Base-by-base conservation (phyloP, 1,140 invertebrate genomes). In the Chelonus insularis region DNA sequence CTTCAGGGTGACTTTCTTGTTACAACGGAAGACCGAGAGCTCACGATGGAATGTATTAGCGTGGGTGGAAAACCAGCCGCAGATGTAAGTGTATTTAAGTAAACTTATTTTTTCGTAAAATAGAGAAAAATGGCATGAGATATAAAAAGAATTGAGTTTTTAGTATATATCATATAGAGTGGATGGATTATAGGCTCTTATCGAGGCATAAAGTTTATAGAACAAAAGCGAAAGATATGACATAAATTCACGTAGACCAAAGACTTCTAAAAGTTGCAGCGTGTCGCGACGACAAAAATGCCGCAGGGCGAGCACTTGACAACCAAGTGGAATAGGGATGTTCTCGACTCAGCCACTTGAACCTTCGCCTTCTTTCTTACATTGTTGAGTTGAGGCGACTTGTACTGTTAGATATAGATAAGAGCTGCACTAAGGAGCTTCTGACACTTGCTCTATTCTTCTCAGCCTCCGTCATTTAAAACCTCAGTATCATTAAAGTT, bases 41-140 rank as follows among this genome's bases (percentile, higher is more conserved):
- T 95, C 48, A 91, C 94, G 76, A 83, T 98, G 70, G 93, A 95
- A 69, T 97, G 95, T 78, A 86, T 93, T 25, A 95, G 94, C 61
- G 82, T 88, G 58, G 93, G 89, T 18, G 95, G 95, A 39, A 97
- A 96, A 77, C 95, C 95, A 12, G 90, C 93, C 0, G 93, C 95
- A 8, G 92, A 95, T 86, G 91, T 91, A 85, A 88, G 84, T 78
- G 18, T 18, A 47, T 39, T 16, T 18, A 5, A 43, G 25, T 50
- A 9, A 9, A 21, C 5, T 41, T 21, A 20, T 34, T 21, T 34
- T 41, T 41, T 41, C 32, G 11, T 39, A 5, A 11, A 5, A 14
- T 43, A 43, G 16, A 16, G 16, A 16, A 9, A 16, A 9, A 43
- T 14, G 14, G 7, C 14, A 43, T 43, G 41, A 4, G 16, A 43